Evolutionary conservation across 2,797 vertebrate species (phyloP).

Genomic region (Etheostoma nigrum): DNA sequence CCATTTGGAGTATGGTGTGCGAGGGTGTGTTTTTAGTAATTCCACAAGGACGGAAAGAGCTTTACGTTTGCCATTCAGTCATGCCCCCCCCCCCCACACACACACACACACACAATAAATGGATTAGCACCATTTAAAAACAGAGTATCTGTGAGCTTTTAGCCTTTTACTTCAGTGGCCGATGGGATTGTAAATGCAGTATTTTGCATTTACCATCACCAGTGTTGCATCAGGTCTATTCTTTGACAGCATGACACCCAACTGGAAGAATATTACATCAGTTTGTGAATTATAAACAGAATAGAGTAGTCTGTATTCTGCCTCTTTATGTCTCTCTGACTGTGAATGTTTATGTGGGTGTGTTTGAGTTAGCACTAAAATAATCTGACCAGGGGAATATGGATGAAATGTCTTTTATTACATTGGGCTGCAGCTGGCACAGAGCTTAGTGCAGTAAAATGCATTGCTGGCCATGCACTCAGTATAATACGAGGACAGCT

Average conservation of each 20-base stretch:
- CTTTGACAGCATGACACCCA: constrained; percentile 36
- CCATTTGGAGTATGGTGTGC: constrained; percentile 39
- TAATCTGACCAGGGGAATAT: constrained; percentile 62
- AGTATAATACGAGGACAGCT: constrained; percentile 22
- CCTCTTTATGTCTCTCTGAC: constrained; percentile 3
- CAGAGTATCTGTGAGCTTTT: constrained; percentile 53
- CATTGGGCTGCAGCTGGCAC: constrained; percentile 48
- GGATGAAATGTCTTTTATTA: constrained; percentile 65
- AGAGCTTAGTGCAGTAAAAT: constrained; percentile 51
- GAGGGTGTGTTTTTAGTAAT: constrained; percentile 49
- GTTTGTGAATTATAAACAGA: constrained; percentile 30
- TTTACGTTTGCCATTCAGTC: constrained; percentile 60
- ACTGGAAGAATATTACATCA: constrained; percentile 51
- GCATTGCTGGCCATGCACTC: constrained; percentile 14
- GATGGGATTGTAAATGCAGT: constrained; percentile 1
- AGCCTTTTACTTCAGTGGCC: constrained; percentile 41
- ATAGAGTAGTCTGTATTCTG: background rate
- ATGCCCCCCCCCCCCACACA: too few relatives aligned
- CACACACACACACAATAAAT: constrained; percentile 45
- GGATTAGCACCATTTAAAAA: constrained; percentile 75
- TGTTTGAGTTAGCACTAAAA: constrained; percentile 59
- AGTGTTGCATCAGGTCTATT: constrained; percentile 56
- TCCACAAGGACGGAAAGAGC: constrained; percentile 57
- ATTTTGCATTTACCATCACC: constrained; percentile 46
- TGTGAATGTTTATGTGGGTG: constrained; percentile 21